Evolutionary conservation across 2,888 invertebrate genomes (phyloP).

Genomic region (Ophion ellenae): DNA sequence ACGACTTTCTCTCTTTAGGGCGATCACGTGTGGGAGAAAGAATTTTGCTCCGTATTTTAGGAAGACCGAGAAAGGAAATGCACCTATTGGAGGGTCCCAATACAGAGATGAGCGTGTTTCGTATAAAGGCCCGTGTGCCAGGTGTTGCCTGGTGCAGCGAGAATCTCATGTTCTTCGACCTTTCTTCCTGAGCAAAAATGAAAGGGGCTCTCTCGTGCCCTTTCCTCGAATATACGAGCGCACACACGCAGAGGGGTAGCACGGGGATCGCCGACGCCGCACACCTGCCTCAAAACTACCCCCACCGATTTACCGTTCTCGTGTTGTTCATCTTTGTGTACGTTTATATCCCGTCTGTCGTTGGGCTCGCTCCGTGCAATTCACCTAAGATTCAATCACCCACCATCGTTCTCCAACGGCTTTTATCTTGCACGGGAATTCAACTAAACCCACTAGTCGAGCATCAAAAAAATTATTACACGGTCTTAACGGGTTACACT

Average conservation of each 20-base stretch:
- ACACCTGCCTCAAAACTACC: constrained; percentile 68
- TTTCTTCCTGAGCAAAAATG: constrained; percentile 65
- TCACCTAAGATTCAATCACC: constrained; percentile 40
- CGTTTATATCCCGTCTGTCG: constrained; percentile 14
- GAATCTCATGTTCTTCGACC: constrained; percentile 54
- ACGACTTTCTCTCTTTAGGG: neutral
- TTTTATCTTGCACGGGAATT: constrained; percentile 9
- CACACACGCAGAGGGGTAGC: constrained; percentile 1
- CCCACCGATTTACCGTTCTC: constrained; percentile 54
- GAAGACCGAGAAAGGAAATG: constrained; percentile 28
- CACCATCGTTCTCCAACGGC: constrained; percentile 2
- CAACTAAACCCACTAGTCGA: neutral
- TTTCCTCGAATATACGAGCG: constrained; percentile 1
- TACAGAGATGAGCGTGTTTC: constrained; percentile 16
- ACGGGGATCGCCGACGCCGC: constrained; percentile 60
- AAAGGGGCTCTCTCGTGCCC: constrained; percentile 48
- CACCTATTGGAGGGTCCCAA: neutral
- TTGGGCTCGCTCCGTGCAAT: constrained; percentile 33
- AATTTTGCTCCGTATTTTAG: constrained; percentile 34
- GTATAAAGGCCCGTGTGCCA: constrained; percentile 55
- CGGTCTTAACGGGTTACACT: too few species aligned
- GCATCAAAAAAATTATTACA: too few species aligned
- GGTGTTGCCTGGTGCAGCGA: constrained; percentile 64
- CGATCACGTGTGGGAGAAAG: neutral
- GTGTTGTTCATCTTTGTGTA: constrained; percentile 18